phyloP scores from a whole-genome alignment of 2,113 vertebrate genomes.

The Pituophis catenifer region DNA sequence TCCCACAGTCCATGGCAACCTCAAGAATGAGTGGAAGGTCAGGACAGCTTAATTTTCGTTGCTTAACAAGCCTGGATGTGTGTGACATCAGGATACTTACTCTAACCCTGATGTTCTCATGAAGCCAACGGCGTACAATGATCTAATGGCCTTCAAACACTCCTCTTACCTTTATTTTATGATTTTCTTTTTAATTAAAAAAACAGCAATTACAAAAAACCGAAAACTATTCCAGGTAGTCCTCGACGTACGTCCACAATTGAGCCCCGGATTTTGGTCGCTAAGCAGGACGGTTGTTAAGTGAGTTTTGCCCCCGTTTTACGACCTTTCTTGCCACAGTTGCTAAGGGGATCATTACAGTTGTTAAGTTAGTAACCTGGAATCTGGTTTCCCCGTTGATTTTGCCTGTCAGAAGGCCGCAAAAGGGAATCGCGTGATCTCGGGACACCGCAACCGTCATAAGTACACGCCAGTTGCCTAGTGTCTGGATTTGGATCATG shows the following conservation, averaged over 20 bases:
- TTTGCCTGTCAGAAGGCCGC: not conserved
- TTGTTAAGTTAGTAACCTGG: not conserved
- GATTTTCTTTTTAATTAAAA: not conserved
- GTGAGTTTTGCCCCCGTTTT: not conserved
- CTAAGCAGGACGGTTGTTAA: not conserved
- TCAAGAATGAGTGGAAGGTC: too few species aligned
- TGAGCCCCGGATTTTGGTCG: not conserved
- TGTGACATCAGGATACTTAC: not conserved
- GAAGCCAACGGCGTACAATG: not conserved
- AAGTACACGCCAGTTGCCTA: not conserved
- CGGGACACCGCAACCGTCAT: not conserved
- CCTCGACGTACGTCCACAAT: not conserved
- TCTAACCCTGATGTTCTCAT: not conserved
- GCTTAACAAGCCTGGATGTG: not conserved
- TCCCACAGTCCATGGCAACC: not conserved
- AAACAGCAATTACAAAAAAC: not conserved
- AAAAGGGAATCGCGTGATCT: not conserved
- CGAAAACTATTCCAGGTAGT: fast-evolving
- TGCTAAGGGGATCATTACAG: not conserved
- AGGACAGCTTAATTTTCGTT: not conserved
- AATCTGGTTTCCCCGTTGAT: not conserved
- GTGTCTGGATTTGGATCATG: fast-evolving
- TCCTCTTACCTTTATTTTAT: not conserved
- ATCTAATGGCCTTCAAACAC: not conserved
- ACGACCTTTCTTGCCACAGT: not conserved